Evolutionary conservation across 2,888 invertebrate genomes (phyloP), one percentile per base, ranked within the genome.

Genomic region (Meganola albula): DNA sequence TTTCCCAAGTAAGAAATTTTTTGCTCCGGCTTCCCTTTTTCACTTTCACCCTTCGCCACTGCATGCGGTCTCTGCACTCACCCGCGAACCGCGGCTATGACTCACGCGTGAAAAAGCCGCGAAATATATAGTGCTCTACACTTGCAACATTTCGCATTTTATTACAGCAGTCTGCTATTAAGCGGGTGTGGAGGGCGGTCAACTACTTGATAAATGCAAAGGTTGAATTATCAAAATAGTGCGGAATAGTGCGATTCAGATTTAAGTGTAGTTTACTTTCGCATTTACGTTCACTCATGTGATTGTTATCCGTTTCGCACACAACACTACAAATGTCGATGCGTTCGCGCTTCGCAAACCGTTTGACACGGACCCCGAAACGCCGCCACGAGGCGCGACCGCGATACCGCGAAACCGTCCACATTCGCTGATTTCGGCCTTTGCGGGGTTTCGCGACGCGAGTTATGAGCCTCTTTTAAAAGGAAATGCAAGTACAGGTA

Each of bases 351-450:
- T 25, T 25, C 25, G 25, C 13, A 25, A 25, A 25, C 25, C 25
- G 12, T 25, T 25, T 25, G 25, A 25, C 8, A n/a, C 12, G 12
- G 11, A 25, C 25, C 25, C 10, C 10, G 12, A 25, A 12, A 25
- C 25, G 11, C 12, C 25, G 8, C 10, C 25, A 12, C 12, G 24
- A 24, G 12, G 24, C 24, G 24, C 10, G 24, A 24, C 12, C 26
- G 26, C 26, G 26, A 26, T 26, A 13, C 13, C 26, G 26, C 26
- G 26, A 26, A 26, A 26, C 26, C 26, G 13, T 26, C 26, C 26
- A 26, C 12, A 26, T 9, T 26, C 26, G 26, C 26, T 12, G 26
- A 13, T 26, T 13, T 12, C 26, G 26, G 26, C 26, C 26, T 26
- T 26, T 13, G 26, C 26, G 26, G 26, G 16, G 4, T 6, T 16